Evolutionary conservation across 2,113 vertebrate species (phyloP).

Genomic region (Corythaixoides concolor): DNA sequence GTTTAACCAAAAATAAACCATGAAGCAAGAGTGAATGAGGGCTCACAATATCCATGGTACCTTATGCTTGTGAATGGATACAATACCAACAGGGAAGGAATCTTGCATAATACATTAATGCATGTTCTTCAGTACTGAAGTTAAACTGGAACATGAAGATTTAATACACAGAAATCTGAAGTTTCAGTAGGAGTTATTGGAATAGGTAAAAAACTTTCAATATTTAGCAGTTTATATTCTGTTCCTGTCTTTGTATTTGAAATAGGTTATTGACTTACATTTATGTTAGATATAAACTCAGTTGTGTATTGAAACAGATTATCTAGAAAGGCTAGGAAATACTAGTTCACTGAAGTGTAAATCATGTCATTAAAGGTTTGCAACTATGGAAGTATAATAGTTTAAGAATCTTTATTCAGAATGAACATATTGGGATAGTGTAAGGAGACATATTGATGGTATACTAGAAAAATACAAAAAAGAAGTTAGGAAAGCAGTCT

Average conservation of each 20-base stretch:
- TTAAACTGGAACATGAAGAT: not conserved
- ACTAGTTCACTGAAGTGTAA: not conserved
- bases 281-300: not conserved
- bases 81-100: not conserved
- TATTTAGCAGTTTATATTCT: not conserved
- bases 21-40: not conserved
- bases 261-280: not conserved
- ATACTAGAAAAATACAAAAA: not conserved
- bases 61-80: no score
- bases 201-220: not conserved
- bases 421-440: no score
- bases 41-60: not conserved
- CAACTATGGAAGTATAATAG: not conserved
- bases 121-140: not conserved
- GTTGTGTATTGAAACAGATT: not conserved
- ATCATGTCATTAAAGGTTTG: not conserved
- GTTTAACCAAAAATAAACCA: not conserved
- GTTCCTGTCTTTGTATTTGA: not conserved
- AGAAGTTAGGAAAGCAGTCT: not conserved
- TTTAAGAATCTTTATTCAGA: not conserved
- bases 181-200: not conserved
- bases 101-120: not conserved
- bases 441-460: not conserved
- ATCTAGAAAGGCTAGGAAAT: not conserved
- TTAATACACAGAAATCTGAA: not conserved